These are phyloP conservation scores for Thysanoteuthis rhombus DNA, from an alignment of 2,888 invertebrate species.

Conservation along the genomic window DNA sequence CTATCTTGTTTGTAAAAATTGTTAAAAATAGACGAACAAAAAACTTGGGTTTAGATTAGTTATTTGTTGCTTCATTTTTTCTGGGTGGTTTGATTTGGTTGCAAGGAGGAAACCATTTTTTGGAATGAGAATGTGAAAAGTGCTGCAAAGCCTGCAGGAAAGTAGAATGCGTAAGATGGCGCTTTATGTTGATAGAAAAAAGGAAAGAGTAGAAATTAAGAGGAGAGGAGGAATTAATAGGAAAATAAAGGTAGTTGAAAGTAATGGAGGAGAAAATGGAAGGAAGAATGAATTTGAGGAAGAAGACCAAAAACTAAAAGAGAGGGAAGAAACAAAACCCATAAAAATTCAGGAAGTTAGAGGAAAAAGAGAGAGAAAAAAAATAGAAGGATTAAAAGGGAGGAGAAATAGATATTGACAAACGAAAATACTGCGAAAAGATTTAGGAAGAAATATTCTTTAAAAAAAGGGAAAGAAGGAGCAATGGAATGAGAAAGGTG, in stretches of 20 bases:
- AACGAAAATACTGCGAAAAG: not conserved
- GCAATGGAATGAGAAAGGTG: not conserved
- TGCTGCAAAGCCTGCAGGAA: not conserved
- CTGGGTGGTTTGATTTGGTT: not conserved
- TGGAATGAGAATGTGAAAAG: not conserved
- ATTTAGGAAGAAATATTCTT: not conserved
- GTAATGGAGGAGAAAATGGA: not conserved
- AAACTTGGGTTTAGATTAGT: not conserved
- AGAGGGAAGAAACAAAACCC: not conserved
- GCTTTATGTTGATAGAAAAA: not conserved
- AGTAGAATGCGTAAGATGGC: not conserved
- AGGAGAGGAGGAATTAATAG: not conserved
- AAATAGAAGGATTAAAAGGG: too few relatives aligned
- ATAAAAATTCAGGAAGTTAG: too few relatives aligned
- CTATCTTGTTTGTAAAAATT: not conserved
- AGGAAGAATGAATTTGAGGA: not conserved
- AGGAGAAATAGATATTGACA: too few relatives aligned
- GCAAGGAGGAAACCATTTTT: not conserved
- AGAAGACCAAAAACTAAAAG: not conserved
- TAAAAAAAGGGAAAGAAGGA: not conserved
- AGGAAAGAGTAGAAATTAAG: not conserved
- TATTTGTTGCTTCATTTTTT: not conserved
- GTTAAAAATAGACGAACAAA: not conserved
- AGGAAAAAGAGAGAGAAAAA: too few relatives aligned
- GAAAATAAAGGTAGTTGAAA: not conserved